phyloP scores from a whole-genome alignment of 1,140 invertebrate genomes.

The Meloidogyne hapla region DNA sequence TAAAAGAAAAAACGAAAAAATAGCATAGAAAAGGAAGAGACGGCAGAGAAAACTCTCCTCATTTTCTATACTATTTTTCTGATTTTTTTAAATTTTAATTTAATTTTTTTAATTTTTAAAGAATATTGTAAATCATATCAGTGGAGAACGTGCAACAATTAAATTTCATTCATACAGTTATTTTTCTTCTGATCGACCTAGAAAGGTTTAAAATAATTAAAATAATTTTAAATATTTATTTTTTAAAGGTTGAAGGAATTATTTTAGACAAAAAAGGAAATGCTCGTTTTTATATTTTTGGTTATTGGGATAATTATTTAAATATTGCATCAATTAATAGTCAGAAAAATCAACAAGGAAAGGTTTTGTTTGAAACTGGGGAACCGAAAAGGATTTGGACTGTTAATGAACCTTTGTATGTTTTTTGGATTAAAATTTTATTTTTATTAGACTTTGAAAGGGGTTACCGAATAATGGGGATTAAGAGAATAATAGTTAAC shows the following conservation, averaged over 20 bases:
- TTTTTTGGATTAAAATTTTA: constrained; percentile 56
- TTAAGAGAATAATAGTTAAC: too few species aligned
- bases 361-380: constrained; percentile 83
- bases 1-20: too few species aligned
- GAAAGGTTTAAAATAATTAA: constrained; percentile 73
- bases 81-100: not conserved
- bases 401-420: constrained; percentile 74
- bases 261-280: constrained; percentile 71
- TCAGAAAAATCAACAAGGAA: constrained; percentile 72
- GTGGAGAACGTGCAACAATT: constrained; percentile 87
- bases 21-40: too few species aligned
- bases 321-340: constrained; percentile 81
- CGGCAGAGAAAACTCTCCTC: too few species aligned
- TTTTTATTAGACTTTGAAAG: too few species aligned
- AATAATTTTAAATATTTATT: not conserved
- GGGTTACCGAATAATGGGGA: too few species aligned
- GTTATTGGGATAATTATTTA: constrained; percentile 91
- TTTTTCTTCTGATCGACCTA: constrained; percentile 91
- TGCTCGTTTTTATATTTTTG: constrained; percentile 79
- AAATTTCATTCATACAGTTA: constrained; percentile 97
- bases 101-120: constrained; percentile 83
- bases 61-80: too few species aligned
- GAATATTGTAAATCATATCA: constrained; percentile 83
- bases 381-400: constrained; percentile 82
- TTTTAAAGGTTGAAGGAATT: constrained; percentile 72